These are phyloP conservation scores for Sarcophaga rosellei DNA, from an alignment of 2,888 invertebrate species.

Conservation along the genomic window DNA sequence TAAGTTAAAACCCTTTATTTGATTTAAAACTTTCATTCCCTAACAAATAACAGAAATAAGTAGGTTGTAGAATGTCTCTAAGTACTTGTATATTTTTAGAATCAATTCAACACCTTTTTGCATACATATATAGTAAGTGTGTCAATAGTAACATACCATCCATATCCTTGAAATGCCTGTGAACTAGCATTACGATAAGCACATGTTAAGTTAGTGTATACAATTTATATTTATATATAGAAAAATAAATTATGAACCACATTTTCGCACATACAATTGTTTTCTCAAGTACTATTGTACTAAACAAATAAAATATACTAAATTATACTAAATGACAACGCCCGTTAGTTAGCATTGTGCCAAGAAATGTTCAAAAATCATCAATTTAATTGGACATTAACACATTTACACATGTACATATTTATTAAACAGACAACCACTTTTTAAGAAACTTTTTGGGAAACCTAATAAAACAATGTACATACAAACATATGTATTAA, in stretches of 20 bases:
- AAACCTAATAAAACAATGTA: neutral
- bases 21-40: neutral
- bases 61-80: neutral
- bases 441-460: conserved; percentile 2
- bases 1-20: neutral
- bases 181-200: neutral
- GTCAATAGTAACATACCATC: too few relatives aligned
- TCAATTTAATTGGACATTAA: conserved; percentile 11
- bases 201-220: neutral
- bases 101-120: neutral
- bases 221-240: neutral
- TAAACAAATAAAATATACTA: neutral
- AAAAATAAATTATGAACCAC: neutral
- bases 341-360: neutral
- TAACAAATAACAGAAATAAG: neutral
- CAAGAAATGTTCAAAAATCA: conserved; percentile 13
- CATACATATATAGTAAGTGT: neutral
- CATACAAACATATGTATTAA: too few relatives aligned
- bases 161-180: neutral
- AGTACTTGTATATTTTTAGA: neutral
- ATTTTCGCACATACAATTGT: neutral
- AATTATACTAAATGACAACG: neutral
- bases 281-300: neutral
- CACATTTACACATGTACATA: neutral
- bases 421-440: neutral